Evolutionary conservation across 2,888 invertebrate species (phyloP).

Genomic region (Melieria picta): DNA sequence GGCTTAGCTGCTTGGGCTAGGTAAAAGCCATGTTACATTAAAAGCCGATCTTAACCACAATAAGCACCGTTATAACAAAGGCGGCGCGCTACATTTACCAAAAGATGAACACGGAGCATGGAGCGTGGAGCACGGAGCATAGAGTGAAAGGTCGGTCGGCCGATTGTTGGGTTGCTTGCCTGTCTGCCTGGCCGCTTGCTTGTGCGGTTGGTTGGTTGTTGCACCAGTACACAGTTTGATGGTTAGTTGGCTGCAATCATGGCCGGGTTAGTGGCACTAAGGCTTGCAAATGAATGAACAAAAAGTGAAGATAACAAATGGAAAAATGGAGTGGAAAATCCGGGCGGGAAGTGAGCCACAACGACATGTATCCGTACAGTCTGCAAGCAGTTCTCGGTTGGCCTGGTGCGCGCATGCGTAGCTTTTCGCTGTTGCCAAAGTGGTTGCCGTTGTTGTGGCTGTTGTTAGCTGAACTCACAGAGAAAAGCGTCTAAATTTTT

Average conservation of each 20-base stretch:
- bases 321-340: background rate
- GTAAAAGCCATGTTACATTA: conserved; percentile 6
- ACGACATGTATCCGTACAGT: conserved; percentile 1
- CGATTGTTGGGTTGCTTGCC: background rate
- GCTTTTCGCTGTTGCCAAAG: background rate
- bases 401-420: conserved; percentile 24
- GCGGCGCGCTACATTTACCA: background rate
- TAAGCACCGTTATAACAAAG: conserved; percentile 20
- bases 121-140: background rate
- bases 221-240: background rate
- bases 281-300: background rate
- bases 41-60: conserved; percentile 27
- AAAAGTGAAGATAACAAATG: background rate
- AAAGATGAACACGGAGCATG: background rate
- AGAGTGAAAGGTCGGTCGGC: conserved; percentile 25
- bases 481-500: conserved; percentile 5
- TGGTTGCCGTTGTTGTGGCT: background rate
- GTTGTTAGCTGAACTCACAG: background rate
- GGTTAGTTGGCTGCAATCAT: background rate
- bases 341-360: background rate
- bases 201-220: background rate
- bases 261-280: no score
- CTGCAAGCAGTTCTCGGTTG: conserved; percentile 10
- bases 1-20: no score
- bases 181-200: background rate